phyloP scores from a whole-genome alignment of 92 coral and sea anemone genomes.

The Diadumene lineata region DNA sequence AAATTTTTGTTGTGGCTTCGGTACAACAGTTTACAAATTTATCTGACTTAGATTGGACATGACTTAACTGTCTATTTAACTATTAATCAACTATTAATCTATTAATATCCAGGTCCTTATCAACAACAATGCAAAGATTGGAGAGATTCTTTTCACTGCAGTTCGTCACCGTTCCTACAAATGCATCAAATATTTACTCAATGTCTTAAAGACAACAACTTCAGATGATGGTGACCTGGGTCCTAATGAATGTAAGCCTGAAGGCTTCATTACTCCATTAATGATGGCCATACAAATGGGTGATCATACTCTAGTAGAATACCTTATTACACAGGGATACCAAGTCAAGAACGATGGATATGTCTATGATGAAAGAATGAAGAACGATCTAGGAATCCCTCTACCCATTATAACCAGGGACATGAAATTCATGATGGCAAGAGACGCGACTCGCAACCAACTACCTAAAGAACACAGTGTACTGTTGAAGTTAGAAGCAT shows the following conservation, averaged over 20 bases:
- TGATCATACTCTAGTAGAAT: slow-evolving; percentile 47
- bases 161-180: slow-evolving; percentile 56
- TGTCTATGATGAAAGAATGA: not conserved
- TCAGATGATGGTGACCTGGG: slow-evolving; percentile 23
- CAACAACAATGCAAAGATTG: slow-evolving; percentile 50
- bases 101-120: slow-evolving; percentile 13
- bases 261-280: slow-evolving; percentile 47
- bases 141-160: slow-evolving; percentile 62
- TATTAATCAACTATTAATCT: too few relatives aligned
- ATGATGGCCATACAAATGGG: slow-evolving; percentile 47
- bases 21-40: too few relatives aligned
- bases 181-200: slow-evolving; percentile 48
- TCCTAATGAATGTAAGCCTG: slow-evolving; percentile 44
- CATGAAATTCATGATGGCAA: not conserved
- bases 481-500: slow-evolving; percentile 50
- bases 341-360: slow-evolving; percentile 8
- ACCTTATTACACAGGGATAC: slow-evolving; percentile 41
- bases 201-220: not conserved
- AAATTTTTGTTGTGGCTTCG: too few relatives aligned
- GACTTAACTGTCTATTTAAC: too few relatives aligned
- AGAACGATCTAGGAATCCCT: slow-evolving; percentile 15
- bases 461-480: slow-evolving; percentile 26
- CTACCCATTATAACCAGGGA: not conserved
- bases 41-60: too few relatives aligned
- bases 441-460: not conserved